Percentiles rank a stretch among this genome's conserved stretches.
These are phyloP conservation scores for Acronicta aceris DNA, from an alignment of 2,888 invertebrate genomes.

Conservation along the genomic window DNA sequence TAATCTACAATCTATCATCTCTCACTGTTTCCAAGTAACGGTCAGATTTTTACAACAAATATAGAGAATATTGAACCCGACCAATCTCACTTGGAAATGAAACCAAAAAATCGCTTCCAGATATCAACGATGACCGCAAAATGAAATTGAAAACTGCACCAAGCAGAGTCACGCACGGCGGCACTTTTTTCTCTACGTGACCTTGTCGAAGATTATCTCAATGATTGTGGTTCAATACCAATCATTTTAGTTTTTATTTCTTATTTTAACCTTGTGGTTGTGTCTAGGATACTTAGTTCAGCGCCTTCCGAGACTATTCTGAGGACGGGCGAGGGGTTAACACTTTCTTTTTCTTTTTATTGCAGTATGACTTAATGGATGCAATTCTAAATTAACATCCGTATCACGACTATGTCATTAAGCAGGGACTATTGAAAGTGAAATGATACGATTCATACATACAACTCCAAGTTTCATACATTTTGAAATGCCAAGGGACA, in stretches of 20 bases:
- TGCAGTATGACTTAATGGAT: neutral
- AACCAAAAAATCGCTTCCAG: constrained; percentile 6
- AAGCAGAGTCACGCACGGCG: constrained; percentile 48
- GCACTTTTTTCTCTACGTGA: constrained; percentile 51
- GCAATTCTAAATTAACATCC: neutral
- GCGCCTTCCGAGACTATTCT: too few relatives aligned
- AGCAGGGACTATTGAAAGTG: too few relatives aligned
- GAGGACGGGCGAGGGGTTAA: neutral
- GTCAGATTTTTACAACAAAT: neutral
- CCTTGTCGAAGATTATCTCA: constrained; percentile 46
- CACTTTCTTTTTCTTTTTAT: constrained; percentile 16
- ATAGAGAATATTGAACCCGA: constrained; percentile 14
- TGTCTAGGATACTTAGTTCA: constrained; percentile 8
- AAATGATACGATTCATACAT: too few relatives aligned
- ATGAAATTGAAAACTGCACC: constrained; percentile 54
- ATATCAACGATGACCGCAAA: constrained; percentile 41
- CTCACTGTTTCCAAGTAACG: constrained; percentile 19
- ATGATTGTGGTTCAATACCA: constrained; percentile 46
- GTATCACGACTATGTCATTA: too few relatives aligned
- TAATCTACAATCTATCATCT: neutral
- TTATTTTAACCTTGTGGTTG: constrained; percentile 41
- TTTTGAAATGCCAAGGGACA: too few relatives aligned
- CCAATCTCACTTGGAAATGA: constrained; percentile 16
- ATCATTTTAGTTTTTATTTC: constrained; percentile 25
- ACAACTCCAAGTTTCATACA: too few relatives aligned